These are phyloP conservation scores for Brienomyrus brachyistius DNA, from an alignment of 2,113 vertebrate species.

Conservation along the genomic window DNA sequence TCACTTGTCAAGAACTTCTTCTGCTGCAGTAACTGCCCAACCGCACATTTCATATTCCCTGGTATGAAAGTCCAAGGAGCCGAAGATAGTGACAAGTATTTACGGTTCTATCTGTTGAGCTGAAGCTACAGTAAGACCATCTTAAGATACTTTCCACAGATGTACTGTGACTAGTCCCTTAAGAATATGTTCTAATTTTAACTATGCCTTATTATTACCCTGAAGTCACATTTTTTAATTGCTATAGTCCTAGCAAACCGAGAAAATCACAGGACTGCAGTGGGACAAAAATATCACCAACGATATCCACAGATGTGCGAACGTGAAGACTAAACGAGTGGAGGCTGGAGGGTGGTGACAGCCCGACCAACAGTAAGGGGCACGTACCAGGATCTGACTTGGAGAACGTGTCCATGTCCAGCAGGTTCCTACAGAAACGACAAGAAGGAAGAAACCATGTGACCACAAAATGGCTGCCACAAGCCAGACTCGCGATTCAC, in stretches of 20 bases:
- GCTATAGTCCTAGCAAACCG: not conserved
- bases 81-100: not conserved
- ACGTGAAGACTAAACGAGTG: not conserved
- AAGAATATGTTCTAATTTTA: slow-evolving; percentile 1
- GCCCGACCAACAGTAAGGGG: not conserved
- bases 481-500: not conserved
- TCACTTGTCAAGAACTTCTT: not conserved
- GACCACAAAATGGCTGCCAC: not conserved
- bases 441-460: slow-evolving; percentile 22
- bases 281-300: not conserved
- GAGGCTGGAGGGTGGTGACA: not conserved
- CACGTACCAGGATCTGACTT: slow-evolving; percentile 87
- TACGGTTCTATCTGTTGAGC: not conserved
- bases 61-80: not conserved
- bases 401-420: slow-evolving; percentile 92
- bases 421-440: slow-evolving; percentile 69
- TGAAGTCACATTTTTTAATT: not conserved
- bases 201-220: not conserved
- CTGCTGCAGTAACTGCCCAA: not conserved
- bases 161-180: not conserved
- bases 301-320: not conserved
- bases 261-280: not conserved
- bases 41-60: not conserved
- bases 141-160: not conserved
- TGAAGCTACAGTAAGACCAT: not conserved